Evolutionary conservation across 2,113 vertebrate genomes (phyloP).

Genomic region (Scortum barcoo): DNA sequence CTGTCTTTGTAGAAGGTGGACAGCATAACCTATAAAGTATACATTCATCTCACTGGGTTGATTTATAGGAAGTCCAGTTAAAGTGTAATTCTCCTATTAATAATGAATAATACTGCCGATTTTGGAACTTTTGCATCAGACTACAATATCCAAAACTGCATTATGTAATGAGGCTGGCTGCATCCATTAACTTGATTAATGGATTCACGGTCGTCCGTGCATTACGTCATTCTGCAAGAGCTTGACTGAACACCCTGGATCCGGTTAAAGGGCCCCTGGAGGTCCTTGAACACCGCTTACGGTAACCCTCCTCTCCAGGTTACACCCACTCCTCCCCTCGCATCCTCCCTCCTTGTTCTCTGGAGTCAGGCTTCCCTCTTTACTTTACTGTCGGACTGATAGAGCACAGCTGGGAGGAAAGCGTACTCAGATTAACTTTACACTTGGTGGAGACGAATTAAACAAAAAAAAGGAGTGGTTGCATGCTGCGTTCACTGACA

Average conservation of each 20-base stretch:
- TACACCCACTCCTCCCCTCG: conserved; percentile 60
- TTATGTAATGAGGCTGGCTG: background rate
- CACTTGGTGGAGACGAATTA: background rate
- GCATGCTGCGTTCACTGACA: conserved; percentile 47
- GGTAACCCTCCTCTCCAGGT: conserved; percentile 11
- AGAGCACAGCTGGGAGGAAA: background rate
- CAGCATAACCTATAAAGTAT: background rate
- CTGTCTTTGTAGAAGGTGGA: background rate
- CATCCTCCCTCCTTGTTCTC: conserved; percentile 50
- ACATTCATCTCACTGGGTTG: background rate
- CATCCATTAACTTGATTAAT: background rate
- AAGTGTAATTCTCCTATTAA: background rate
- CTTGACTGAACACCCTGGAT: background rate
- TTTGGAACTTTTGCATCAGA: background rate
- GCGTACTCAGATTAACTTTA: background rate
- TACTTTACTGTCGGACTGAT: background rate
- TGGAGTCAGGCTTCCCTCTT: conserved; percentile 2
- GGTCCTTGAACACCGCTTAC: conserved; percentile 48
- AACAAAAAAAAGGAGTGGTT: background rate
- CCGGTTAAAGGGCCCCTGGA: background rate
- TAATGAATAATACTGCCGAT: no score
- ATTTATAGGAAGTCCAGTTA: background rate
- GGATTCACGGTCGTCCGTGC: background rate
- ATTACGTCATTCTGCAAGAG: conserved; percentile 10
- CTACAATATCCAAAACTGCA: background rate